Evolutionary conservation across 64 coral and sea anemone genomes (phyloP).

Genomic region (Astreopora myriophthalma): DNA sequence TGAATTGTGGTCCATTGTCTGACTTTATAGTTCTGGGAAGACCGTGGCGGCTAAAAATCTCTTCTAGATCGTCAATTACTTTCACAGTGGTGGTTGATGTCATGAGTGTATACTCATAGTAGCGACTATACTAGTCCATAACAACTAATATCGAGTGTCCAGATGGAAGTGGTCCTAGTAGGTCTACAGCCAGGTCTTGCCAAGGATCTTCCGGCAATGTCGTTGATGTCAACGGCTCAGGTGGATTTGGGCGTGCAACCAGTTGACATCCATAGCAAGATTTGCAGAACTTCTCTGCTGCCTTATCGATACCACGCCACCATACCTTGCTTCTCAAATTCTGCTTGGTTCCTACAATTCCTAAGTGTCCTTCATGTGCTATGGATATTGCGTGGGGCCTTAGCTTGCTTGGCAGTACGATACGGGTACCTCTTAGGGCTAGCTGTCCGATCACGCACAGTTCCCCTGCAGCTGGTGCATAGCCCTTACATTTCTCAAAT

Average conservation of each 20-base stretch:
- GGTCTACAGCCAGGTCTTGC: not conserved
- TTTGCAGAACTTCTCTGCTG: constrained; percentile 40
- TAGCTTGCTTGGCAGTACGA: constrained; percentile 37
- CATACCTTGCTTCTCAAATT: not conserved
- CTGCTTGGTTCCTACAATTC: too few species aligned
- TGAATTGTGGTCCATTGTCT: not conserved
- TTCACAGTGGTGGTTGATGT: not conserved
- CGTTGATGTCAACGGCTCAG: not conserved
- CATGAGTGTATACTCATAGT: not conserved
- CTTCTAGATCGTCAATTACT: too few species aligned
- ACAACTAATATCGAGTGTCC: not conserved
- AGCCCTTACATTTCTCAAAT: not conserved
- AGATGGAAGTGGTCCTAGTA: not conserved
- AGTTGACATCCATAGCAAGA: constrained; percentile 31
- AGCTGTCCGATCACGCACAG: constrained; percentile 40
- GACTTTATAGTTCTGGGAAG: not conserved
- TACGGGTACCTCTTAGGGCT: constrained; percentile 23
- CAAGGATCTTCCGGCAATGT: too few species aligned
- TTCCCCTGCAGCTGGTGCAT: constrained; percentile 2
- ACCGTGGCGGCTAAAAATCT: not conserved
- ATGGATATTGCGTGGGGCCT: too few species aligned
- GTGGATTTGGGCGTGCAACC: not conserved
- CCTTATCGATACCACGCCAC: constrained; percentile 51
- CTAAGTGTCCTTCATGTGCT: too few species aligned
- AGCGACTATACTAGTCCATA: too few species aligned